Conservation (phyloP, 1,140 invertebrate genomes). For the Meloidogyne exigua region DNA sequence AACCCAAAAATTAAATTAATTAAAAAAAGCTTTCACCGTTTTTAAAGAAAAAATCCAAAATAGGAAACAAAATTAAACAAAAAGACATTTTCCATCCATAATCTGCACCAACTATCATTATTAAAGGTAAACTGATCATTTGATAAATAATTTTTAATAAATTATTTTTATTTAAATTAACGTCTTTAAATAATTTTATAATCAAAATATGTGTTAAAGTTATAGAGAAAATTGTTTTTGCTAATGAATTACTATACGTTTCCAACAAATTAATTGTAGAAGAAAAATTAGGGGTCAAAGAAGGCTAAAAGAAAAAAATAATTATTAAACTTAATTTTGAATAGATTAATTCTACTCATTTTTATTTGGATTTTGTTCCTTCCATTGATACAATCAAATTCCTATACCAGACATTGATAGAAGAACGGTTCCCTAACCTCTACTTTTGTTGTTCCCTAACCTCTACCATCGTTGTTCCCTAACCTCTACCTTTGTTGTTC, state of each 20-base stretch:
- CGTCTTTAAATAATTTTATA: not conserved
- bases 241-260: constrained; percentile 10
- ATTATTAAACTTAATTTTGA: not conserved
- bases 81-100: constrained; percentile 13
- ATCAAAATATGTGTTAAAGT: constrained; percentile 17
- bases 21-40: not conserved
- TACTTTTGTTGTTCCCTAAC: too few relatives aligned
- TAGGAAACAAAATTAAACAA: not conserved
- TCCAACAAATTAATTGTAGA: not conserved
- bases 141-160: constrained; percentile 17
- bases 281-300: not conserved
- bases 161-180: not conserved
- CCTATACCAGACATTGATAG: too few relatives aligned
- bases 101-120: constrained; percentile 31
- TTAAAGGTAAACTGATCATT: constrained; percentile 12
- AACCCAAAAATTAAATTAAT: too few relatives aligned
- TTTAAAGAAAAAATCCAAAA: constrained; percentile 14
- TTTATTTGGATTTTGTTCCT: too few relatives aligned
- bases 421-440: too few relatives aligned
- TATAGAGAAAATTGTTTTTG: constrained; percentile 28
- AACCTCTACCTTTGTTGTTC: too few relatives aligned
- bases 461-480: too few relatives aligned
- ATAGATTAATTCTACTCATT: too few relatives aligned
- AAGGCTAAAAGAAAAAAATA: not conserved
- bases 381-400: too few relatives aligned